Base-by-base conservation (phyloP, 2,797 vertebrate species). In the Xerus rutilus region DNA sequence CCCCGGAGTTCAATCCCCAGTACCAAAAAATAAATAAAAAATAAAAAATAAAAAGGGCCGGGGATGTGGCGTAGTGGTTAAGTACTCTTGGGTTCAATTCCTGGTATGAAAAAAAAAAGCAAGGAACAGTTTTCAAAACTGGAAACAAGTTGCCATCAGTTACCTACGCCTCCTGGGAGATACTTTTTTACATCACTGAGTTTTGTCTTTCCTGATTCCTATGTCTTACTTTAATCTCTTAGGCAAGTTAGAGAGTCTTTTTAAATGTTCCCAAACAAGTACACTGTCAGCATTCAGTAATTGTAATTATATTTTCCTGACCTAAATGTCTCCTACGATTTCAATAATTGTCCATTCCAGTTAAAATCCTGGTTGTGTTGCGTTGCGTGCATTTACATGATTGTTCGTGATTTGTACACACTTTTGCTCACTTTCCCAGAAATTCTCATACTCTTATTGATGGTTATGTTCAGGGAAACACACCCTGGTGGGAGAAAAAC, bases 251-350 rank as follows among this genome's bases (percentile, higher is more conserved):
- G 17, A 52, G 57, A 17, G 65, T 86, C 86, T 87, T 93, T 65
- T 54, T 59, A 52, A 39, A 6, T 64, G 23, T 86, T 87, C 92
- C 92, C 86, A 95, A 72, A 43, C 77, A 96, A 95, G 57, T 67
- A 59, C 0, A 47, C 39, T 89, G 73, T 96, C 74, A 90, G 72
- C 76, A 93, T 78, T 59, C 43, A 84, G 65, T 57, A 85, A 86
- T 62, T 15, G 72, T 69, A 78, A 95, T 94, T 85, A 69, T 1
- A 86, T 2, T 59, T 17, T 95, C 57, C 45, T 69, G 91, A 79
- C 82, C 91, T 86, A 95, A 94, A 90, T 23, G 74, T 30, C 87
- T 91, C 91, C 86, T 86, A n/a, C 7, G 70, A 79, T 90, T 94
- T 97, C 93, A 92, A 79, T 83, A 84, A 83, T 91, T 89, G 73